phyloP scores from a whole-genome alignment of 1,140 invertebrate species.

The Anoplophora glabripennis region DNA sequence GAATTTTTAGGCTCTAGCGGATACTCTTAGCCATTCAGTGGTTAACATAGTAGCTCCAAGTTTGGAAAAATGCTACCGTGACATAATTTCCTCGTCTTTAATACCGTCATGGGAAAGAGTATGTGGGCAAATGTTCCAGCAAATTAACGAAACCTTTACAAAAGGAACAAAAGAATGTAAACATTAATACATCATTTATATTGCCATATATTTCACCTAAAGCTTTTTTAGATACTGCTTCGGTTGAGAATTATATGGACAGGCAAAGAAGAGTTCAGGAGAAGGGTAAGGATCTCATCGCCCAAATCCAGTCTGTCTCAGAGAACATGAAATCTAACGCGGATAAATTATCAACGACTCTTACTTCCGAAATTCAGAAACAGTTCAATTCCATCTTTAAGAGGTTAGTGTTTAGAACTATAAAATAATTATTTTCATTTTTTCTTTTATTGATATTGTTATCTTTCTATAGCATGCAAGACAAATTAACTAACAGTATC shows the following conservation, averaged over 20 bases:
- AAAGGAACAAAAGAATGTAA: constrained; percentile 86
- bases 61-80: constrained; percentile 69
- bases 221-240: constrained; percentile 42
- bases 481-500: constrained; percentile 41
- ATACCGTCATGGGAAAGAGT: constrained; percentile 83
- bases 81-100: constrained; percentile 69
- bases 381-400: constrained; percentile 41
- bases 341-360: constrained; percentile 37
- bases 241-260: constrained; percentile 46
- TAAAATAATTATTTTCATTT: not conserved
- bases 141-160: constrained; percentile 83
- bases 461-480: constrained; percentile 46
- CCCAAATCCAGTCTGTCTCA: constrained; percentile 44
- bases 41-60: constrained; percentile 62
- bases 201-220: constrained; percentile 2
- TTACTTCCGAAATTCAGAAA: constrained; percentile 43
- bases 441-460: constrained; percentile 12
- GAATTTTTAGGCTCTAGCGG: constrained; percentile 65
- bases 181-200: constrained; percentile 38
- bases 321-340: constrained; percentile 43
- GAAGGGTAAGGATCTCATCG: constrained; percentile 45
- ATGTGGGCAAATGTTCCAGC: constrained; percentile 79
- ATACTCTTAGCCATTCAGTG: constrained; percentile 67
- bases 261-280: constrained; percentile 43
- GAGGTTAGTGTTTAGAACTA: constrained; percentile 32